Percentiles rank a stretch among this genome's conserved stretches.
Conservation (phyloP, 2,797 vertebrate genomes). For the Caiman crocodilus region DNA sequence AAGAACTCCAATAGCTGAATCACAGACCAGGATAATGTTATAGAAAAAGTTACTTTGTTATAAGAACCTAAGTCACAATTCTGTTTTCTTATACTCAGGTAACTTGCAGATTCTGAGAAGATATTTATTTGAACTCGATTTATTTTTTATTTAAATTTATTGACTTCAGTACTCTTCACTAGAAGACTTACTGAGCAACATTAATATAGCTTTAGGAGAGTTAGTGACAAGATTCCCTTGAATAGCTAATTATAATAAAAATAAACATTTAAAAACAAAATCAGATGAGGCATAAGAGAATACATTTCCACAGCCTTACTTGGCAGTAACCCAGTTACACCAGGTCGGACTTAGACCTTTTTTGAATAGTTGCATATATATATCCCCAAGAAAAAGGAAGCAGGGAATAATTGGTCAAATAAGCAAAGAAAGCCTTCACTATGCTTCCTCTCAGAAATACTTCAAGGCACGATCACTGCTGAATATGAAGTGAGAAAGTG, state of each 20-base stretch:
- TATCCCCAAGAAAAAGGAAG: background rate
- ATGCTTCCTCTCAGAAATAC: background rate
- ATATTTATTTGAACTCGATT: too few species aligned
- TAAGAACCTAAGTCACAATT: background rate
- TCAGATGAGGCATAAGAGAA: background rate
- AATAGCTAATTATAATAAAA: background rate
- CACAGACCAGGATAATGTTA: background rate
- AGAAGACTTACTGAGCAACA: background rate
- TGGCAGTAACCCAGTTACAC: background rate
- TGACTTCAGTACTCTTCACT: background rate
- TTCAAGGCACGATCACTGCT: background rate
- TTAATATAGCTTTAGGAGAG: background rate
- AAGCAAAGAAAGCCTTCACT: background rate
- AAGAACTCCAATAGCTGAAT: background rate
- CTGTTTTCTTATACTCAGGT: background rate
- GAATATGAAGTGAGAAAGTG: conserved; percentile 8
- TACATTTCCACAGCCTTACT: background rate
- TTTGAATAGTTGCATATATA: background rate
- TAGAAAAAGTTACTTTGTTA: background rate
- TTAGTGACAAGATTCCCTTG: background rate
- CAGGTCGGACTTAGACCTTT: background rate
- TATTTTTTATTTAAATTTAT: background rate
- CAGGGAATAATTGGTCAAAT: background rate
- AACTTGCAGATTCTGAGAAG: background rate
- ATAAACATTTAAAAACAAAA: background rate